Evolutionary conservation across 2,113 vertebrate species (phyloP).

Genomic region (Todiramphus saurophagus): DNA sequence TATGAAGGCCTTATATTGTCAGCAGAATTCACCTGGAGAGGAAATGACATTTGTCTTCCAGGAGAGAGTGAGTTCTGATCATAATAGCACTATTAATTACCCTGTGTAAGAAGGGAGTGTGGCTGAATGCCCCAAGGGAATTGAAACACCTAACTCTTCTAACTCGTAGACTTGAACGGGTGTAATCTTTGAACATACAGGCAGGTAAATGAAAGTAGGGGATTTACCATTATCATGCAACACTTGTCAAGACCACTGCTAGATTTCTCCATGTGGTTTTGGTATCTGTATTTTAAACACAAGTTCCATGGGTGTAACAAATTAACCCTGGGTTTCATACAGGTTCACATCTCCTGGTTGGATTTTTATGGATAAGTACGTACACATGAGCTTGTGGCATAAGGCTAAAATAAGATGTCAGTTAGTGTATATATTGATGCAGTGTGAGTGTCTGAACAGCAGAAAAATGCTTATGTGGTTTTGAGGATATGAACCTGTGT

Average conservation of each 20-base stretch:
- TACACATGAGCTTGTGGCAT: neutral
- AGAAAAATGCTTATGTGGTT: neutral
- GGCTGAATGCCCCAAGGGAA: neutral
- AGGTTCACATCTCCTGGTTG: neutral
- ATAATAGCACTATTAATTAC: neutral
- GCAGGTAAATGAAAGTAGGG: neutral
- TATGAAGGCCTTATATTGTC: constrained; percentile 86
- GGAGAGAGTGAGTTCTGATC: constrained; percentile 76
- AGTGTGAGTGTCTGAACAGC: neutral
- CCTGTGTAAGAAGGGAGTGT: neutral
- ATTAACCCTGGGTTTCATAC: neutral
- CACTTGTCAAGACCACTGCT: neutral
- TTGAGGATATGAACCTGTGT: neutral
- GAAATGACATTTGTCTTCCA: constrained; percentile 83
- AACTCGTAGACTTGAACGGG: neutral
- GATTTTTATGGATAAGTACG: neutral
- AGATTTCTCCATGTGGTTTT: neutral
- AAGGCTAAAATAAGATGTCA: neutral
- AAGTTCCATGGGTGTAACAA: neutral
- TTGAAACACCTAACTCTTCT: neutral
- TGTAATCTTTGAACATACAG: neutral
- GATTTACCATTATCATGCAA: neutral
- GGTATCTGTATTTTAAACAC: neutral
- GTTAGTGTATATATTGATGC: neutral
- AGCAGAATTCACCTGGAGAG: constrained; percentile 71